Conservation (phyloP, 2,888 invertebrate species). For the Digitonthophagus gazella region DNA sequence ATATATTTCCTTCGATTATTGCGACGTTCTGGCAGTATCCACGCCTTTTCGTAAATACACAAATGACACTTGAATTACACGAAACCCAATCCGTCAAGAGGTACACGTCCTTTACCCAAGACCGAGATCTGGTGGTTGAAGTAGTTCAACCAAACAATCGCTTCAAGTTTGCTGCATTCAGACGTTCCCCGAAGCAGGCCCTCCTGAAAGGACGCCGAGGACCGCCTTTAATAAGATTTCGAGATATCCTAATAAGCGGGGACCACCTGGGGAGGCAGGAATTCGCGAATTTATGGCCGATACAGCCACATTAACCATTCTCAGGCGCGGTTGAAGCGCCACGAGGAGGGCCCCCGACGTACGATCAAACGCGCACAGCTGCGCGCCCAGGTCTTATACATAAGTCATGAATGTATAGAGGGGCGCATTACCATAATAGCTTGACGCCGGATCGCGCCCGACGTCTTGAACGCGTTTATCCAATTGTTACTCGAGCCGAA, state of each 20-base stretch:
- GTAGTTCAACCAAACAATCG: not conserved
- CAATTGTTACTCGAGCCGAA: conserved; percentile 23
- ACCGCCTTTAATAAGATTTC: conserved; percentile 26
- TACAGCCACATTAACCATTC: conserved; percentile 24
- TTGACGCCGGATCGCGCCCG: conserved; percentile 27
- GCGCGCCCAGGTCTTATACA: conserved; percentile 28
- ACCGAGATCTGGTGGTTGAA: not conserved
- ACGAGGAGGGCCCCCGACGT: not conserved
- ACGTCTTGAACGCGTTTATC: conserved; percentile 30
- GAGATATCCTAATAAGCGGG: conserved; percentile 27
- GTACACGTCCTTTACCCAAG: not conserved
- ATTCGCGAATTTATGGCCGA: conserved; percentile 30
- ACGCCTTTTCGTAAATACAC: not conserved
- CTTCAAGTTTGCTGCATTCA: not conserved
- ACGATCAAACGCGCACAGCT: conserved; percentile 20
- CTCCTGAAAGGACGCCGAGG: not conserved
- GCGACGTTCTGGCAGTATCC: not conserved
- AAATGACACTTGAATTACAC: not conserved
- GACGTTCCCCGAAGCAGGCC: not conserved
- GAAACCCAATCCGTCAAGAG: not conserved
- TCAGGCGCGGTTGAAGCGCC: conserved; percentile 14
- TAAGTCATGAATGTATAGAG: conserved; percentile 30
- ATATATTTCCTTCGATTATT: not conserved
- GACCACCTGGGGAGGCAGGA: conserved; percentile 26
- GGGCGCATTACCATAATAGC: conserved; percentile 32